Base-by-base conservation (phyloP, 53 echinoderm and acorn worm genomes). In the Luidia sarsii region DNA sequence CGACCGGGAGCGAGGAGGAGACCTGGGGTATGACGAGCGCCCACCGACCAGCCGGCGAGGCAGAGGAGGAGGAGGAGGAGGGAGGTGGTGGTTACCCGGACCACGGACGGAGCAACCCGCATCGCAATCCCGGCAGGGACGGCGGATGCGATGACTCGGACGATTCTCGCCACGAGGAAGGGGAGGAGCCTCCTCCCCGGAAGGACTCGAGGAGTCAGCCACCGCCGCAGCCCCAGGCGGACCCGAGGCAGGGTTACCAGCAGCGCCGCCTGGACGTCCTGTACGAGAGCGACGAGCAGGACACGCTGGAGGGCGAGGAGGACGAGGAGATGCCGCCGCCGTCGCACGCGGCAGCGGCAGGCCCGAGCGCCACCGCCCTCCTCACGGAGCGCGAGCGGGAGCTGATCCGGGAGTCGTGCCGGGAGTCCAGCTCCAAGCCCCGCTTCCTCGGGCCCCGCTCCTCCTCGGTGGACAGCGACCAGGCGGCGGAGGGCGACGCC, bases 231-330 rank as follows among this genome's bases (percentile, higher is more conserved):
- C n/a, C n/a, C n/a, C 67, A 72, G 56, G 54, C 37, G 13, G 72
- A 72, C 23, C 55, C 27, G 24, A 72, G 39, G 27, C 72, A 72
- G 37, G 56, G 39, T 27, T 72, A 72, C 22, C 56, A 50, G 8
- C 72, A 57, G 57, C 50, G 72, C 54, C 72, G 72, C 20, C 16
- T 72, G 57, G 72, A 56, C 22, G 72, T 72, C 50, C 36, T 72
- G 23, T 72, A 72, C 56, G 72, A 72, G 24, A 33, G 55, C 7
- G 72, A 72, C 1, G 56, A 53, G 20, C 34, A 31, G 16, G 63
- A 63, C 2, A 36, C 7, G 35, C 18, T 4, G 3, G 15, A 20
- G 0, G 28, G 31, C 14, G 11, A 15, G 35, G 37, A 33, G 38
- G 72, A 56, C 4, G 15, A 38, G 6, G 36, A 10, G 5, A 65